Percentiles rank a stretch among this genome's conserved stretches.
These are phyloP conservation scores for Poecilobothrus nobilitatus DNA, from an alignment of 2,888 invertebrate species.

Conservation along the genomic window DNA sequence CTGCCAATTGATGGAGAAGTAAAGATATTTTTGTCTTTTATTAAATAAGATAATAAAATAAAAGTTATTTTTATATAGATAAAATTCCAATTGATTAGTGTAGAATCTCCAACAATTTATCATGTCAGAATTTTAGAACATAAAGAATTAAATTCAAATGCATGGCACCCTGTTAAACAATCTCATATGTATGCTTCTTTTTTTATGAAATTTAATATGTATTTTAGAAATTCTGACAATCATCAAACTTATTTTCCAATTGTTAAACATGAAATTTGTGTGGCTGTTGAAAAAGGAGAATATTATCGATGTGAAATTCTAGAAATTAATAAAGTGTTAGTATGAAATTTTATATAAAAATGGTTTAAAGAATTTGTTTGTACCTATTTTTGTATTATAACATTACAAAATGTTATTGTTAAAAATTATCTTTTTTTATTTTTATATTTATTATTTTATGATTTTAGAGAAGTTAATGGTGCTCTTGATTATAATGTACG, in stretches of 20 bases:
- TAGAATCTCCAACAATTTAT: conserved; percentile 54
- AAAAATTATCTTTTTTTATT: background rate
- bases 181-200: conserved; percentile 29
- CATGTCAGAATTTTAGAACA: conserved; percentile 51
- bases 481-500: conserved; percentile 25
- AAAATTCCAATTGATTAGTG: conserved; percentile 50
- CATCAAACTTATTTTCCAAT: conserved; percentile 34
- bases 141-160: conserved; percentile 22
- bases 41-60: no score
- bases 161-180: conserved; percentile 25
- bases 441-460: conserved; percentile 2
- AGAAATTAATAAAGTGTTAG: conserved; percentile 32
- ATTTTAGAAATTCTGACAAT: conserved; percentile 27
- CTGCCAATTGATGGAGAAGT: conserved; percentile 39
- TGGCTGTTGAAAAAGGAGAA: conserved; percentile 45
- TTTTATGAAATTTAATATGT: conserved; percentile 28
- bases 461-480: conserved; percentile 18
- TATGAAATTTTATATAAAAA: conserved; percentile 19
- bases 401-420: no score
- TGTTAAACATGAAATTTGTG: conserved; percentile 51
- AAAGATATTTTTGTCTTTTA: background rate
- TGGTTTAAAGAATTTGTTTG: conserved; percentile 14
- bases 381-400: no score
- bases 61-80: conserved; percentile 29
- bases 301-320: conserved; percentile 52